Conservation (phyloP, 2,113 vertebrate genomes). For the Peromyscus californicus region DNA sequence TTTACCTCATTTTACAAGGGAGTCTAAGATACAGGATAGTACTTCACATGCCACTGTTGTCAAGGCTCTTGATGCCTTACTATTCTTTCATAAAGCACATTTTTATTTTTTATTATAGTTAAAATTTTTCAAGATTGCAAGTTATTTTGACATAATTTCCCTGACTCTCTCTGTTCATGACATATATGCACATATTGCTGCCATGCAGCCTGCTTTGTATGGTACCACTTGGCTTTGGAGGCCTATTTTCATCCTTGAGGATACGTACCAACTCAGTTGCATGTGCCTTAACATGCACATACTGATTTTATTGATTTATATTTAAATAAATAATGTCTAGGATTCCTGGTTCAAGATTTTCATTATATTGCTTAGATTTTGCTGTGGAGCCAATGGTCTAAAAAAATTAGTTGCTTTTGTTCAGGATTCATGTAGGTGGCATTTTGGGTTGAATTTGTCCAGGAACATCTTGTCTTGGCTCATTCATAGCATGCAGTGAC, state of each 20-base stretch:
- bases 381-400: neutral
- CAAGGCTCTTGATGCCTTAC: neutral
- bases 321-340: neutral
- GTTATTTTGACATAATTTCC: conserved; percentile 31
- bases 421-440: neutral
- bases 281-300: neutral
- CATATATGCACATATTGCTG: neutral
- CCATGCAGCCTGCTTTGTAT: neutral
- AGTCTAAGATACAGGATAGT: neutral
- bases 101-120: neutral
- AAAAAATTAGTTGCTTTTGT: neutral
- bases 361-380: neutral
- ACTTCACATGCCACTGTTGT: conserved; percentile 11
- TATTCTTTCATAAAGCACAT: neutral
- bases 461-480: neutral
- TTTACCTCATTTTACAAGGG: conserved; percentile 29
- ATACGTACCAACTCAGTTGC: neutral
- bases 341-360: neutral
- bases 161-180: neutral
- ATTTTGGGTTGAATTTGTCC: neutral
- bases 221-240: neutral
- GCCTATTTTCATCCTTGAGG: conserved; percentile 17
- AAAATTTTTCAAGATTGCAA: neutral
- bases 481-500: neutral
- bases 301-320: neutral